Evolutionary conservation across 2,113 vertebrate species (phyloP).

Genomic region (Mormyrus lacerda): DNA sequence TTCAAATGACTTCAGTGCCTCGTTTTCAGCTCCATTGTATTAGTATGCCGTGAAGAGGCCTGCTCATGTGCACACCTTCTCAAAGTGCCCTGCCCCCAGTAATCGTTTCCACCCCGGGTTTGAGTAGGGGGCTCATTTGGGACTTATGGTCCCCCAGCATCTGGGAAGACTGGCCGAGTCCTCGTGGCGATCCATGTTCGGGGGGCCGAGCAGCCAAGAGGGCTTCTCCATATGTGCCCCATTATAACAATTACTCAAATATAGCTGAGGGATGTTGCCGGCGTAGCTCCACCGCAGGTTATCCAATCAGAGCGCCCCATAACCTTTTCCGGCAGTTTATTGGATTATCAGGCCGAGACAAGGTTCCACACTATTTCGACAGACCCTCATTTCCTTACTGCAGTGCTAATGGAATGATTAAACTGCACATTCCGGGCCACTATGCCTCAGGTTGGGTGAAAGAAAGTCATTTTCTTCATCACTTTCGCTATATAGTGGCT

Average conservation of each 20-base stretch:
- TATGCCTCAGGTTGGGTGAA: constrained; percentile 24
- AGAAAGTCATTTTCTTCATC: constrained; percentile 12
- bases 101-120: constrained; percentile 26
- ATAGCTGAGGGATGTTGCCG: constrained; percentile 26
- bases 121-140: constrained; percentile 18
- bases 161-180: constrained; percentile 10
- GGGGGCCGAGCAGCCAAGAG: not conserved
- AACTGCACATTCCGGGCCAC: constrained; percentile 34
- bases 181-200: constrained; percentile 25
- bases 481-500: not conserved
- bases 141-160: not conserved
- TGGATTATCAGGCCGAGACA: constrained; percentile 36
- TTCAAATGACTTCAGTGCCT: constrained; percentile 15
- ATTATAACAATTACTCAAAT: constrained; percentile 42
- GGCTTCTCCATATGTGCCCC: constrained; percentile 35
- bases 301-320: constrained; percentile 30
- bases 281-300: constrained; percentile 19
- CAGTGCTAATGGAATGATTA: constrained; percentile 41
- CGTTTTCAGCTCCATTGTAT: constrained; percentile 23
- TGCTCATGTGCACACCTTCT: not conserved
- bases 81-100: not conserved
- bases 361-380: constrained; percentile 25
- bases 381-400: constrained; percentile 30
- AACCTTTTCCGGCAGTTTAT: constrained; percentile 31
- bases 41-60: constrained; percentile 14